Conservation (phyloP, 2,113 vertebrate species). For the Semnornis frantzii region DNA sequence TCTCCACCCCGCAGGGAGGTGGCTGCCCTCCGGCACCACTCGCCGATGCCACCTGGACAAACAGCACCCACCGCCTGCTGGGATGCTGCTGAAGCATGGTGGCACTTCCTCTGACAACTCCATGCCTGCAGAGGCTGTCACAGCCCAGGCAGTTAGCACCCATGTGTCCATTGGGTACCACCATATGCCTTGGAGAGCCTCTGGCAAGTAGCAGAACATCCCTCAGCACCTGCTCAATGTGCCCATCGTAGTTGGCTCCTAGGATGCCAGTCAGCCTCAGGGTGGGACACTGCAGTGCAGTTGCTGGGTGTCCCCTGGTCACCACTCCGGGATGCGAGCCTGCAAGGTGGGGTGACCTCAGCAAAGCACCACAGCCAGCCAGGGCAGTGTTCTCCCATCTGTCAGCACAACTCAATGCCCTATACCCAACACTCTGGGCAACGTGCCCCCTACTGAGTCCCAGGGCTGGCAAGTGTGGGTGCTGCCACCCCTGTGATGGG, state of each 20-base stretch:
- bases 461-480: background rate
- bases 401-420: background rate
- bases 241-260: accelerated
- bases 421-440: background rate
- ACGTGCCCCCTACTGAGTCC: accelerated
- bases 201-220: background rate
- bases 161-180: accelerated
- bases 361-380: background rate
- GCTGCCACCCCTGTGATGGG: background rate
- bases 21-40: background rate
- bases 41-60: accelerated
- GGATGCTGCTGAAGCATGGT: accelerated
- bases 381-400: background rate
- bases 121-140: accelerated
- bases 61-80: accelerated
- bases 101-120: background rate
- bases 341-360: background rate
- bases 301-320: background rate
- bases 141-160: background rate
- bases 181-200: accelerated
- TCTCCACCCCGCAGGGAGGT: background rate
- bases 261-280: too few species aligned
- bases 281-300: accelerated
- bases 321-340: background rate
- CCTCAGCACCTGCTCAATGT: accelerated